These are phyloP conservation scores for Euphonia xanthogaster DNA, from an alignment of 2,797 vertebrate species.

Conservation along the genomic window DNA sequence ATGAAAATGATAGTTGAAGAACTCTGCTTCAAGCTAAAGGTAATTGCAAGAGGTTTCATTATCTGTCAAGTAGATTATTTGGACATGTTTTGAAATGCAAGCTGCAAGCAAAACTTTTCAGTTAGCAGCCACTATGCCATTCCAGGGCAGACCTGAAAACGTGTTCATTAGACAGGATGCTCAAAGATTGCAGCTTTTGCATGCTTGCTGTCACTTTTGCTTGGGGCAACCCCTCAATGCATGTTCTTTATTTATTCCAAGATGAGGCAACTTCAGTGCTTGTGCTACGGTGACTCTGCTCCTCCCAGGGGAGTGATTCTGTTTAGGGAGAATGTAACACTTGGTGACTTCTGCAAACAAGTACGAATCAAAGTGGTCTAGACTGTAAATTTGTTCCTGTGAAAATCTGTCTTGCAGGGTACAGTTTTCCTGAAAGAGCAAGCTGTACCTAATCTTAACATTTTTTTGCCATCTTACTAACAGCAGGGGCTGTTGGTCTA, in stretches of 20 bases:
- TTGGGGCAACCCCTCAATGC: background rate
- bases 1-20: conserved; percentile 57
- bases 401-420: background rate
- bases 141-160: background rate
- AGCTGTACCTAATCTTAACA: background rate
- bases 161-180: background rate
- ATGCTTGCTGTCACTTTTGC: background rate
- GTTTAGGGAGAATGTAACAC: background rate
- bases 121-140: background rate
- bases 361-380: background rate
- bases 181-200: background rate
- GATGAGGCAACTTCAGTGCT: background rate
- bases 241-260: background rate
- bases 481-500: fast-evolving
- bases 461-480: background rate
- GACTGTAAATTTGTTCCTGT: background rate
- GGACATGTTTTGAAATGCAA: conserved; percentile 7
- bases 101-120: background rate
- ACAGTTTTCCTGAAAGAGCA: background rate
- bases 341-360: background rate
- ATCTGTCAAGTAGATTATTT: conserved; percentile 33
- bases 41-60: conserved; percentile 25
- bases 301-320: background rate
- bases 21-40: conserved; percentile 51
- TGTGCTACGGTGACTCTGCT: background rate